A percentile compares a stretch with the other conserved stretches of the same genome.
Conservation (phyloP, 2,888 invertebrate species). For the Rhodophaea formosa region DNA sequence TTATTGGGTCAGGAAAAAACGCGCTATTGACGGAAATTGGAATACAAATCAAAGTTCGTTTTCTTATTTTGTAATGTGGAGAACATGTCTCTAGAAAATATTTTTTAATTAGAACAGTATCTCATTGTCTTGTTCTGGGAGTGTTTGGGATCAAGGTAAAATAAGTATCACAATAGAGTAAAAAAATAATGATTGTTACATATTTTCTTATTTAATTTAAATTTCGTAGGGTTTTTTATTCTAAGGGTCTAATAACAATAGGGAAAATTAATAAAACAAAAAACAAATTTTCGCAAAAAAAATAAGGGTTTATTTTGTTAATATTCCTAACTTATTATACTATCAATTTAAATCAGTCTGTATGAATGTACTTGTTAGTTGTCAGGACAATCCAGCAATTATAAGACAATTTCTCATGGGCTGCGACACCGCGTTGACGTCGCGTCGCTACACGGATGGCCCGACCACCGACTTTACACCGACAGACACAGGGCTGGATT, state of each 20-base stretch:
- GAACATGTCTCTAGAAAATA: background rate
- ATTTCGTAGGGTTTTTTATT: too few relatives aligned
- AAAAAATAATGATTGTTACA: too few relatives aligned
- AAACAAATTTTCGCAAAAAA: too few relatives aligned
- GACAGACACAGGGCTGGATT: slow-evolving; percentile 9
- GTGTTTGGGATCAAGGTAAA: background rate
- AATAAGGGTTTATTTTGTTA: too few relatives aligned
- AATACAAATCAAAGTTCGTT: slow-evolving; percentile 22
- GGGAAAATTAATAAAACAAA: too few relatives aligned
- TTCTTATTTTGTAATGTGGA: background rate
- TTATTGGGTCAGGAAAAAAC: slow-evolving; percentile 53
- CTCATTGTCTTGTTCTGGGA: background rate
- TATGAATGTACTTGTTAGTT: background rate
- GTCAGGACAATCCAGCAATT: slow-evolving; percentile 48
- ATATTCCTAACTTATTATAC: too few relatives aligned
- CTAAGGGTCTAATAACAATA: too few relatives aligned
- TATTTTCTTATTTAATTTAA: too few relatives aligned
- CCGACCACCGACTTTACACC: slow-evolving; percentile 25
- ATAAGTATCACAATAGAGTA: too few relatives aligned
- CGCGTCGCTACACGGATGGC: slow-evolving; percentile 23
- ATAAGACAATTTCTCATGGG: slow-evolving; percentile 63
- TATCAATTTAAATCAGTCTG: background rate
- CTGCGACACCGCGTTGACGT: slow-evolving; percentile 48
- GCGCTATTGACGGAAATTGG: slow-evolving; percentile 39
- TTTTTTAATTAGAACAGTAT: slow-evolving; percentile 4